Evolutionary conservation across 2,888 invertebrate genomes (phyloP).

Genomic region (Drosophila algonquin): DNA sequence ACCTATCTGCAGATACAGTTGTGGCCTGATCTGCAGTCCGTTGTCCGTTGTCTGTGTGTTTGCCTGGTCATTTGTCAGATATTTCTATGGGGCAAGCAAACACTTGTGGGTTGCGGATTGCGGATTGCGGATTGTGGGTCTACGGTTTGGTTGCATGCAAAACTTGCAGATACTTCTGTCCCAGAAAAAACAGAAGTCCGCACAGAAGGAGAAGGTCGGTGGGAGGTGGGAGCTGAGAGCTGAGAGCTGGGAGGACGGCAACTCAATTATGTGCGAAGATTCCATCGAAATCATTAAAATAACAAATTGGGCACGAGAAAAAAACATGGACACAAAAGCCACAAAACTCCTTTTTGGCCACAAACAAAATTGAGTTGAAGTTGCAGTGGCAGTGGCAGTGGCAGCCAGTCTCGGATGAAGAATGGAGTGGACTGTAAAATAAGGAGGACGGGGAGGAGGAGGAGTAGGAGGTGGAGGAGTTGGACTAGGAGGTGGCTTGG

Average conservation of each 20-base stretch:
- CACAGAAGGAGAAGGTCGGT: too few relatives aligned
- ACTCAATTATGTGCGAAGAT: slow-evolving; percentile 67
- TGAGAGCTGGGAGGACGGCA: slow-evolving; percentile 21
- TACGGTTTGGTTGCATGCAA: slow-evolving; percentile 16
- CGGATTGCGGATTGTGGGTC: neutral
- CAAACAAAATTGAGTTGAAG: slow-evolving; percentile 39
- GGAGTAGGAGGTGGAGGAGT: slow-evolving; percentile 1
- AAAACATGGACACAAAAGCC: slow-evolving; percentile 69
- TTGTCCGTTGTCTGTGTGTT: slow-evolving; percentile 23
- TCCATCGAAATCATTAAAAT: slow-evolving; percentile 79
- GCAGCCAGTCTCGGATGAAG: slow-evolving; percentile 1
- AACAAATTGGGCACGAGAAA: slow-evolving; percentile 73
- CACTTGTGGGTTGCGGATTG: neutral
- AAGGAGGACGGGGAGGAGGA: slow-evolving; percentile 11
- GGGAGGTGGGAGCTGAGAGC: too few relatives aligned
- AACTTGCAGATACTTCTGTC: neutral
- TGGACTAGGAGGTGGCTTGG: slow-evolving; percentile 2
- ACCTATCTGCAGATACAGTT: neutral
- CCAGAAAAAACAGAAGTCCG: too few relatives aligned
- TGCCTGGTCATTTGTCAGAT: slow-evolving; percentile 69
- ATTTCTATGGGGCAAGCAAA: slow-evolving; percentile 26
- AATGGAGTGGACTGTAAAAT: neutral
- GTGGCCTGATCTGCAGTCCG: neutral
- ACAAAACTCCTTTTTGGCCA: slow-evolving; percentile 49
- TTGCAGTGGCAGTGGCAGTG: neutral